Percentiles rank a stretch among this genome's conserved stretches.
phyloP scores from a whole-genome alignment of 2,113 vertebrate genomes.

The Climacteris rufus region DNA sequence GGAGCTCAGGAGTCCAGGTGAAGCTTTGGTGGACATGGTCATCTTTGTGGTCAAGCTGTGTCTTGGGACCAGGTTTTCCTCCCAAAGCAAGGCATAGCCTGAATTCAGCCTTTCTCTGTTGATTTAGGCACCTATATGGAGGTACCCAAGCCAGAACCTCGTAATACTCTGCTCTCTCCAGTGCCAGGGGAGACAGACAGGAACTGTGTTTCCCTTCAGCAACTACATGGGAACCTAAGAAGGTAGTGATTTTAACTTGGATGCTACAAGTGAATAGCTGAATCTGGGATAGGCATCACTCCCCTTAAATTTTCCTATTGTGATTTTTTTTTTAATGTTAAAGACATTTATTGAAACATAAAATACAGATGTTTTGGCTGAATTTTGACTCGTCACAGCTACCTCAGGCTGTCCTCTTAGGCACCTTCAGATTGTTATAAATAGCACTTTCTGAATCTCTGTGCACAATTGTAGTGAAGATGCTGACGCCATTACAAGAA shows the following conservation, averaged over 20 bases:
- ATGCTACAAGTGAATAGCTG: not conserved
- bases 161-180: not conserved
- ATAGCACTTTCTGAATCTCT: not conserved
- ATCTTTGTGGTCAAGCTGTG: not conserved
- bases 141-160: not conserved
- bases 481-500: not conserved
- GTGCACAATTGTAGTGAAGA: not conserved
- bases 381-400: conserved; percentile 1
- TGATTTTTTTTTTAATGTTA: not conserved
- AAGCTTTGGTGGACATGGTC: not conserved
- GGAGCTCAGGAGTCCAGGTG: not conserved
- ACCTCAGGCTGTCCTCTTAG: not conserved
- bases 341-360: not conserved
- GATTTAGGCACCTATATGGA: not conserved
- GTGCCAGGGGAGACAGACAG: not conserved
- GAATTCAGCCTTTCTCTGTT: not conserved
- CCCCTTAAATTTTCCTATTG: not conserved
- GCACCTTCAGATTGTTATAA: not conserved
- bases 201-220: not conserved
- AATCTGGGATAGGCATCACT: not conserved
- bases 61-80: not conserved
- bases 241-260: not conserved
- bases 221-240: not conserved
- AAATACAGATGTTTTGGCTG: conserved; percentile 22
- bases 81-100: not conserved